Conservation (phyloP, 2,113 vertebrate genomes). For the Martes martes region DNA sequence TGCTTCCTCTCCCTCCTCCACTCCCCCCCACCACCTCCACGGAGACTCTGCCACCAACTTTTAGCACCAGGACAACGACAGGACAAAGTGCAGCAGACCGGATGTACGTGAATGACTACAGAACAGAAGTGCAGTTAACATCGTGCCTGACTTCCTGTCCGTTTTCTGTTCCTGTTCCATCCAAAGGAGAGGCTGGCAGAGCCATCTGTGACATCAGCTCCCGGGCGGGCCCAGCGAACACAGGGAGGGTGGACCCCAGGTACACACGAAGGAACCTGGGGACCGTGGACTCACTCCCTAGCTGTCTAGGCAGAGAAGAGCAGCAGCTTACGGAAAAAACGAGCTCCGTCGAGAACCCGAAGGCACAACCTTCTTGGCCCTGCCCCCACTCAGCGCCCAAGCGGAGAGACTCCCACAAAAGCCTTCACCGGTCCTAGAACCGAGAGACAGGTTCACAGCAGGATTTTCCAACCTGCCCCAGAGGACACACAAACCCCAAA, state of each 20-base stretch:
- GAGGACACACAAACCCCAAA: background rate
- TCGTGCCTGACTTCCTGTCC: background rate
- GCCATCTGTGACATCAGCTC: too few relatives aligned
- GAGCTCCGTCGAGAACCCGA: background rate
- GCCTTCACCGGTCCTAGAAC: too few relatives aligned
- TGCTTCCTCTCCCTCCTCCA: background rate
- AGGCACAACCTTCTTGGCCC: too few relatives aligned
- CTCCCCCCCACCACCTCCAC: background rate
- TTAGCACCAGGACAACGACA: background rate
- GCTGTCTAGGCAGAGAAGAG: background rate
- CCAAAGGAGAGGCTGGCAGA: background rate
- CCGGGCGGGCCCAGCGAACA: too few relatives aligned
- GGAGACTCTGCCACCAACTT: background rate
- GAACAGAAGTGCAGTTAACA: background rate
- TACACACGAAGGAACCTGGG: background rate
- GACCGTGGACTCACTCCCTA: background rate
- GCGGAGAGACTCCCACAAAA: too few relatives aligned
- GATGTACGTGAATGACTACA: background rate
- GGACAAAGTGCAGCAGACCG: background rate
- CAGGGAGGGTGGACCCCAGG: background rate
- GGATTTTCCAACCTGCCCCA: too few relatives aligned
- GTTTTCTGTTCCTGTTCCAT: background rate
- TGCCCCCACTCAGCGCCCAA: background rate
- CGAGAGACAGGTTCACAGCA: rapidly evolving
- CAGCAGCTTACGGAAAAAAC: background rate